phyloP scores from a whole-genome alignment of 2,888 invertebrate genomes.

The Lissonota sp. region DNA sequence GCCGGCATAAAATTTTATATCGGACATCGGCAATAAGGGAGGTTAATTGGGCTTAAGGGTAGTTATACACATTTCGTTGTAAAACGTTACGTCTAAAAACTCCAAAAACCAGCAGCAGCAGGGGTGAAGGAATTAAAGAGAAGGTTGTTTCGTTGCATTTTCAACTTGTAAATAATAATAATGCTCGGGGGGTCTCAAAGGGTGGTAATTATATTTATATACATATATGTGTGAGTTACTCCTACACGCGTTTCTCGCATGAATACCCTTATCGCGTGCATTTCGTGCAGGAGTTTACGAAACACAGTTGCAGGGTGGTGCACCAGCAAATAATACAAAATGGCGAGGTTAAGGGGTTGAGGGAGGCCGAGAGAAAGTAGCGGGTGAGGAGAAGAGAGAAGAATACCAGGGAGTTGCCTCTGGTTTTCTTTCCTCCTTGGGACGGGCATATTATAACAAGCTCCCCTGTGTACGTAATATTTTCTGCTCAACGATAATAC shows the following conservation, averaged over 20 bases:
- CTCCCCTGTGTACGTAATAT: slow-evolving; percentile 21
- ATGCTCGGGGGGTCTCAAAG: slow-evolving; percentile 17
- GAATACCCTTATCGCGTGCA: slow-evolving; percentile 52
- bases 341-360: not conserved
- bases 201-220: slow-evolving; percentile 60
- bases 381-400: not conserved
- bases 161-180: slow-evolving; percentile 65
- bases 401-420: not conserved
- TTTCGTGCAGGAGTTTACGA: slow-evolving; percentile 58
- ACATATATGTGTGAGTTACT: slow-evolving; percentile 4
- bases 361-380: not conserved
- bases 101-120: not conserved
- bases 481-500: slow-evolving; percentile 30
- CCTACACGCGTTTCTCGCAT: slow-evolving; percentile 58
- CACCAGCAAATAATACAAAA: slow-evolving; percentile 49
- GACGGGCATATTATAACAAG: slow-evolving; percentile 19
- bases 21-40: slow-evolving; percentile 30
- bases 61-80: slow-evolving; percentile 27
- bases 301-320: slow-evolving; percentile 24
- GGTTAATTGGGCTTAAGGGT: slow-evolving; percentile 6
- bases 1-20: slow-evolving; percentile 46
- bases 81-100: slow-evolving; percentile 51
- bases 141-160: slow-evolving; percentile 37
- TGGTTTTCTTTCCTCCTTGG: not conserved
- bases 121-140: too few species aligned